These are phyloP conservation scores for Leptinotarsa defecta DNA, from an alignment of 1,140 invertebrate species.

Conservation along the genomic window DNA sequence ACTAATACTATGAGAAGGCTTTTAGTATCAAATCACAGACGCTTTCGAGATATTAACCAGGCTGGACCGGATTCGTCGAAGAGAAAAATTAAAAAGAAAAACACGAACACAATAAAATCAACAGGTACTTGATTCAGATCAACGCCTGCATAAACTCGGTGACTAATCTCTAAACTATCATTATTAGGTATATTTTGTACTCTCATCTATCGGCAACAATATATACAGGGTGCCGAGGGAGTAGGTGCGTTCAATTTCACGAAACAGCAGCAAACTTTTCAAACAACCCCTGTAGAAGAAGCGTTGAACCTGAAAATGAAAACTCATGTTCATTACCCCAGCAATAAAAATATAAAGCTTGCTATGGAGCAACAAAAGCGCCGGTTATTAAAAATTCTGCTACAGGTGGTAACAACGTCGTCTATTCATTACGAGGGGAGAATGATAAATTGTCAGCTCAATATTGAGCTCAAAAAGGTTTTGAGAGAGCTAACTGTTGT, in stretches of 20 bases:
- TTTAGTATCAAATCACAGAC: conserved; percentile 29
- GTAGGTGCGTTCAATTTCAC: neutral
- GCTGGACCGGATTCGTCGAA: neutral
- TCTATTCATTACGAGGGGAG: too few relatives aligned
- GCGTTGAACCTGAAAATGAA: too few relatives aligned
- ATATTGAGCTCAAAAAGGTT: too few relatives aligned
- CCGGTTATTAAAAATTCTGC: too few relatives aligned
- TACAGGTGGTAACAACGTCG: too few relatives aligned
- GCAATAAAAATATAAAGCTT: too few relatives aligned
- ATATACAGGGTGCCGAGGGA: neutral
- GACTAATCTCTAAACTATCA: neutral
- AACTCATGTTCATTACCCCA: too few relatives aligned
- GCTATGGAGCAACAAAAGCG: too few relatives aligned
- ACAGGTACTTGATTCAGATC: neutral
- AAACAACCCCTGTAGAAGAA: neutral
- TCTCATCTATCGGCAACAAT: neutral
- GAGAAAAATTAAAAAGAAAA: too few relatives aligned
- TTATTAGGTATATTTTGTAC: neutral
- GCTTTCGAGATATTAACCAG: conserved; percentile 27
- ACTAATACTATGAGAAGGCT: conserved; percentile 28
- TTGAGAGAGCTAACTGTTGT: too few relatives aligned
- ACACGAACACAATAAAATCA: neutral
- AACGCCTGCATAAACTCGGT: neutral
- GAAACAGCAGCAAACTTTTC: neutral
- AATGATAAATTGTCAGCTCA: too few relatives aligned